These are phyloP conservation scores for Perognathus longimembris DNA, from an alignment of 2,113 vertebrate species.

Conservation along the genomic window DNA sequence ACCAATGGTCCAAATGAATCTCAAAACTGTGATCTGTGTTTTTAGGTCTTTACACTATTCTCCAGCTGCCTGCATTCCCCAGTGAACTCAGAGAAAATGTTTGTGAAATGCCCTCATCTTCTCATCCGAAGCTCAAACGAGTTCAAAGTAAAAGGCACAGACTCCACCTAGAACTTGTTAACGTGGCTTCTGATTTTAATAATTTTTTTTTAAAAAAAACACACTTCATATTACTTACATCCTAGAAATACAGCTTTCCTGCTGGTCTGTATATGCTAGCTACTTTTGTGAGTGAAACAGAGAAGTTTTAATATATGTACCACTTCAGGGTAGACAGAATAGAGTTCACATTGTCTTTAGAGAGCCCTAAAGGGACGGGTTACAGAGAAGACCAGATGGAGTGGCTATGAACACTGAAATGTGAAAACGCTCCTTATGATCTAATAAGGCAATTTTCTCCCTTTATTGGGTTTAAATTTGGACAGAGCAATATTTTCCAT, in stretches of 20 bases:
- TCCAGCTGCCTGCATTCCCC: not conserved
- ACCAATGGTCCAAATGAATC: not conserved
- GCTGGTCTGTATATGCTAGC: not conserved
- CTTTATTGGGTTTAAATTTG: not conserved
- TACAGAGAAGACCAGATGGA: not conserved
- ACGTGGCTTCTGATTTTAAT: not conserved
- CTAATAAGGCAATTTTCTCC: not conserved
- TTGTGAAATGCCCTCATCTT: not conserved
- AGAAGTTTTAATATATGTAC: not conserved
- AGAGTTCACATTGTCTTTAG: not conserved
- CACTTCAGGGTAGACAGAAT: not conserved
- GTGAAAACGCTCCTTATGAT: not conserved
- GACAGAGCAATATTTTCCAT: not conserved
- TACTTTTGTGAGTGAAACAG: not conserved
- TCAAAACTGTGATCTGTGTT: not conserved
- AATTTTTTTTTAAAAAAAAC: not conserved
- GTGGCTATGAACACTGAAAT: not conserved
- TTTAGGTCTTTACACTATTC: not conserved
- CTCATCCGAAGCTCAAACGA: not conserved
- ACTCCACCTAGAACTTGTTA: not conserved
- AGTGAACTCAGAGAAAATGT: not conserved
- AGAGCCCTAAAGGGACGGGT: not conserved
- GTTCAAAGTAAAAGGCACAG: not conserved
- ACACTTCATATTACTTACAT: not conserved
- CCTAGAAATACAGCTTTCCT: not conserved